These are phyloP conservation scores for Trichogramma pretiosum DNA, from an alignment of 1,140 invertebrate genomes.

Conservation along the genomic window DNA sequence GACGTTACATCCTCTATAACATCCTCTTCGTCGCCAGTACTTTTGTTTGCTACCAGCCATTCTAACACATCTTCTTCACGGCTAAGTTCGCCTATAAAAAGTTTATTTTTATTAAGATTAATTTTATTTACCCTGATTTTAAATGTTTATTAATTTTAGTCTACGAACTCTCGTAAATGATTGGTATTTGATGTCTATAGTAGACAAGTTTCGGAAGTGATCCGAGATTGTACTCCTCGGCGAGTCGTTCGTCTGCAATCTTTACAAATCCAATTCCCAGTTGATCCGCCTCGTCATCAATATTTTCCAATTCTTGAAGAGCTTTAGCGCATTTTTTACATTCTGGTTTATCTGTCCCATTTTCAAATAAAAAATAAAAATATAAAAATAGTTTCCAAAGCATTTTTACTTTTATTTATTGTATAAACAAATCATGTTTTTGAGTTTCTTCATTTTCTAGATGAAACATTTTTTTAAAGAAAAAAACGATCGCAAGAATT, in stretches of 20 bases:
- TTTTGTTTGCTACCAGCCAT: slow-evolving; percentile 87
- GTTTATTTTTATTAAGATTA: slow-evolving; percentile 3
- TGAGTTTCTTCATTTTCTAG: no score
- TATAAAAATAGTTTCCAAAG: no score
- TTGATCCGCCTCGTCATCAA: slow-evolving; percentile 92
- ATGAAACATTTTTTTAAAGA: no score
- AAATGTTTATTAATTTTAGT: no score
- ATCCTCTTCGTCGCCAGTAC: slow-evolving; percentile 84
- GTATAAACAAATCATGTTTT: no score
- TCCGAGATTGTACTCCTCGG: slow-evolving; percentile 87
- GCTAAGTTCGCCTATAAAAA: slow-evolving; percentile 69
- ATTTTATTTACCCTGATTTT: slow-evolving; percentile 4
- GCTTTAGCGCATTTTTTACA: slow-evolving; percentile 87
- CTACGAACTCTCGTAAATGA: slow-evolving; percentile 84
- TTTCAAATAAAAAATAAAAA: slow-evolving; percentile 33
- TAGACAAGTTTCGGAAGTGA: slow-evolving; percentile 82
- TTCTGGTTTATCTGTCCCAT: slow-evolving; percentile 76
- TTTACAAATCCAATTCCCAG: slow-evolving; percentile 90
- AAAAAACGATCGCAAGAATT: no score
- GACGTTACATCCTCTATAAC: slow-evolving; percentile 88
- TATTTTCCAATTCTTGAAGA: slow-evolving; percentile 84
- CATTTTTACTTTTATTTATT: no score
- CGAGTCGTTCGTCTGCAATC: slow-evolving; percentile 82
- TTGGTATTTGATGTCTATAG: slow-evolving; percentile 88
- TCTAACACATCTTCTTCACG: slow-evolving; percentile 87